These are phyloP conservation scores for Blastobasis lacticolella DNA, from an alignment of 2,888 invertebrate species.

Conservation along the genomic window DNA sequence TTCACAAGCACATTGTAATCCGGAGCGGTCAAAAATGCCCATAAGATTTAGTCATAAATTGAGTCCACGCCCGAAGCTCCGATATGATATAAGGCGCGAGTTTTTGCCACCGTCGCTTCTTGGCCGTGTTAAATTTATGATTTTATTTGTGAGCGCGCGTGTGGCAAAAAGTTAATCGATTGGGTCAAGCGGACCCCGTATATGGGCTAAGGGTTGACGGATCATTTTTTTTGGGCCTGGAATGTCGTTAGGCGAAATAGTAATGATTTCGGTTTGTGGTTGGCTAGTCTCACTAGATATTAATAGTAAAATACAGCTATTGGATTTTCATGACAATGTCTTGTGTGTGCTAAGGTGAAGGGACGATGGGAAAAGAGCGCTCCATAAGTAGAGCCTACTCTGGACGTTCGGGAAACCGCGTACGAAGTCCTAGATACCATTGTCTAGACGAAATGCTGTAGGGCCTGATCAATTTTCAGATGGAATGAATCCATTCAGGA, in stretches of 20 bases:
- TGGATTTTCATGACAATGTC: too few relatives aligned
- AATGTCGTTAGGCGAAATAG: conserved; percentile 4
- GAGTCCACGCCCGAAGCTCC: conserved; percentile 18
- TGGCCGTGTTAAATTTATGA: conserved; percentile 58
- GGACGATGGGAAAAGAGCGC: too few relatives aligned
- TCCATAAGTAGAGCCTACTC: too few relatives aligned
- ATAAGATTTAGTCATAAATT: conserved; percentile 29
- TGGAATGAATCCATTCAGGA: too few relatives aligned
- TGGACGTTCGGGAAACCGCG: too few relatives aligned
- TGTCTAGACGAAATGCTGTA: too few relatives aligned
- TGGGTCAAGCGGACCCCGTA: conserved; percentile 26
- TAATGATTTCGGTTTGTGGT: background rate
- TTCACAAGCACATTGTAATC: conserved; percentile 8
- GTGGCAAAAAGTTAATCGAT: conserved; percentile 43
- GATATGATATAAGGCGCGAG: conserved; percentile 42
- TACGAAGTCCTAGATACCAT: too few relatives aligned
- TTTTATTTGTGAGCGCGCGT: conserved; percentile 40
- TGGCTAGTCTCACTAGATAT: background rate
- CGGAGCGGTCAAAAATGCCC: conserved; percentile 14
- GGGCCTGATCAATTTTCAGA: too few relatives aligned
- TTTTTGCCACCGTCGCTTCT: conserved; percentile 56
- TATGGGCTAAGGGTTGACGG: conserved; percentile 20
- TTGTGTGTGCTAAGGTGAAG: too few relatives aligned
- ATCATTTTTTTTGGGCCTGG: conserved; percentile 16
- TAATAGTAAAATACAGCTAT: too few relatives aligned